Base-by-base conservation (phyloP, 2,888 invertebrate genomes). In the Malachius bipustulatus region DNA sequence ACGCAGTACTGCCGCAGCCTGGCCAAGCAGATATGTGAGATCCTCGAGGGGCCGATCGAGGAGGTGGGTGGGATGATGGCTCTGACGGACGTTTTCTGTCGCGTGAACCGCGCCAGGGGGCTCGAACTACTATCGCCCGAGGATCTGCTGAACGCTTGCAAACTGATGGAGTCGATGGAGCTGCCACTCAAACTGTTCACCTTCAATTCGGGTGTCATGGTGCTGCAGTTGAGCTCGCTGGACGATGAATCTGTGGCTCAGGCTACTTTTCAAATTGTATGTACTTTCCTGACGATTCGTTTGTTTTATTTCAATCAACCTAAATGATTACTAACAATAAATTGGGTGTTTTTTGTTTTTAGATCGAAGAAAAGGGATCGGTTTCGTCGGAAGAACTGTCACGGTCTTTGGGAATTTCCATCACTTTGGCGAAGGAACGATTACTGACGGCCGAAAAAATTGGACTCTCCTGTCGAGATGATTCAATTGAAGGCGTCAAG, bases 41-140 rank as follows among this genome's bases (percentile, higher is more conserved):
- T 89, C 57, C 67, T 97, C 49, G 69, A 79, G 40, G 77, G 77
- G 52, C 85, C 88, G 13, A 70, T 94, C 38, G 75, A 82, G 65
- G 85, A 90, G 54, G 77, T 77, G 56, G 94, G 96, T 16, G 97
- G 97, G 6, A 89, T 96, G 72, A 93, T 97, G 89, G 82, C 90
- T 0, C 64, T 98, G 36, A 83, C 94, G 3, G 98, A 99, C 66
- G 94, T 85, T 1, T 98, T 90, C 69, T 97, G 97, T 63, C 73
- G 97, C 48, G 82, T 97, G 2, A 98, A 98, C 63, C 73, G 98
- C 59, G 96, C 97, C 1, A 73, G 98, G 56, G 97, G 97, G 2
- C 68, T 97, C 46, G 93, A 97, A 65, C 69, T 98, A 1, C 65
- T 98, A 34, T 98, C 98, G 1, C 96, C 97, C 0, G 97, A 97